These are phyloP conservation scores for Lophius piscatorius DNA, from an alignment of 2,113 vertebrate species.

Conservation along the genomic window DNA sequence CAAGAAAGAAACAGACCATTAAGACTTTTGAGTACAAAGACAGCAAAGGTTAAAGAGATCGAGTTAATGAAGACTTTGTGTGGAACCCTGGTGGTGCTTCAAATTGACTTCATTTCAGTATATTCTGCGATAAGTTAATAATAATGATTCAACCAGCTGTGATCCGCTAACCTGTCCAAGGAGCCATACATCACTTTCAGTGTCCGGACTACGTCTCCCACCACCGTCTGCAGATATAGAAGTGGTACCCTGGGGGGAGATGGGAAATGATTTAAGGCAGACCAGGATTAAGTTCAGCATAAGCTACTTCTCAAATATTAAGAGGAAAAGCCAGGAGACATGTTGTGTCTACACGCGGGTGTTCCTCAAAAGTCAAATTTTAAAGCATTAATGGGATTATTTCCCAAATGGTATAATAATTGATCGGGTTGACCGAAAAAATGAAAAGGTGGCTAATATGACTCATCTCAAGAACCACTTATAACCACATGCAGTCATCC, in stretches of 20 bases:
- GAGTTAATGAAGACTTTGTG: constrained; percentile 14
- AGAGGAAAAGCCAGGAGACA: neutral
- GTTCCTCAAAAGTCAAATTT: too few relatives aligned
- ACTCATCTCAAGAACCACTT: constrained; percentile 17
- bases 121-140: neutral
- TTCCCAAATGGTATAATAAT: neutral
- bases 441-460: constrained; percentile 17
- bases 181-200: constrained; percentile 92
- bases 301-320: too few relatives aligned
- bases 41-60: too few relatives aligned
- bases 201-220: constrained; percentile 85
- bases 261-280: constrained; percentile 1
- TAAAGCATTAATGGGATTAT: neutral
- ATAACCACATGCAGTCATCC: constrained; percentile 19
- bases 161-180: constrained; percentile 88
- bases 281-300: neutral
- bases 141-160: neutral
- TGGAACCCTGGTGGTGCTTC: neutral
- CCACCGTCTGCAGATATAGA: constrained; percentile 87
- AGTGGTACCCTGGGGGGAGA: constrained; percentile 86
- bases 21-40: neutral
- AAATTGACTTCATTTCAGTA: neutral
- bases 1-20: neutral
- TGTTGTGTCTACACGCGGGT: neutral
- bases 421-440: too few relatives aligned